Evolutionary conservation across 2,797 vertebrate species (phyloP).

Genomic region (Poeciliopsis presidionis): DNA sequence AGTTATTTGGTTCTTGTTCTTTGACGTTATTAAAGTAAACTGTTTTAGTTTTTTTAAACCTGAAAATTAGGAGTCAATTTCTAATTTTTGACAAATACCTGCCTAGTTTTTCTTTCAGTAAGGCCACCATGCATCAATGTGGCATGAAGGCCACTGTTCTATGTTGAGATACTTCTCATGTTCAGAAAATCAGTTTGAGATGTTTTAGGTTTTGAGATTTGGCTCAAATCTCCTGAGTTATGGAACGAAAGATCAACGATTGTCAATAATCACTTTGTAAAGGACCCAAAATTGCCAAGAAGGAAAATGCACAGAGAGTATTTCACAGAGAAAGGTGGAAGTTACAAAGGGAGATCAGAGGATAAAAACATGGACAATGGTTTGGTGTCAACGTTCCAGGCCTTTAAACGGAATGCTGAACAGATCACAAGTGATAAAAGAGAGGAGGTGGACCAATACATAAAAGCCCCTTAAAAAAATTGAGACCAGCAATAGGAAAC

Average conservation of each 20-base stretch:
- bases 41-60: not conserved
- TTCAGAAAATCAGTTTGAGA: not conserved
- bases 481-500: not conserved
- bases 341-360: conserved; percentile 64
- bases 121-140: not conserved
- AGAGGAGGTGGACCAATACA: not conserved
- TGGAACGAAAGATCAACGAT: not conserved
- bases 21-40: not conserved
- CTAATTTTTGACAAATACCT: not conserved
- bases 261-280: not conserved
- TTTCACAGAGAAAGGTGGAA: conserved; percentile 41
- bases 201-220: not conserved
- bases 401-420: conserved; percentile 52
- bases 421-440: not conserved
- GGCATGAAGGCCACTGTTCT: not conserved
- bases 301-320: conserved; percentile 1
- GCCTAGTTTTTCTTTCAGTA: not conserved
- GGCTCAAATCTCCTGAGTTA: not conserved
- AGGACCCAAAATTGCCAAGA: not conserved
- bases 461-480: not conserved
- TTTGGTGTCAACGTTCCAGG: conserved; percentile 69
- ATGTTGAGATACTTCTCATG: not conserved
- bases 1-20: not conserved
- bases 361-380: conserved; percentile 59
- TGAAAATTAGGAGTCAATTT: not conserved